Base-by-base conservation (phyloP, 1,140 invertebrate genomes). In the Drosophila chauvacae region DNA sequence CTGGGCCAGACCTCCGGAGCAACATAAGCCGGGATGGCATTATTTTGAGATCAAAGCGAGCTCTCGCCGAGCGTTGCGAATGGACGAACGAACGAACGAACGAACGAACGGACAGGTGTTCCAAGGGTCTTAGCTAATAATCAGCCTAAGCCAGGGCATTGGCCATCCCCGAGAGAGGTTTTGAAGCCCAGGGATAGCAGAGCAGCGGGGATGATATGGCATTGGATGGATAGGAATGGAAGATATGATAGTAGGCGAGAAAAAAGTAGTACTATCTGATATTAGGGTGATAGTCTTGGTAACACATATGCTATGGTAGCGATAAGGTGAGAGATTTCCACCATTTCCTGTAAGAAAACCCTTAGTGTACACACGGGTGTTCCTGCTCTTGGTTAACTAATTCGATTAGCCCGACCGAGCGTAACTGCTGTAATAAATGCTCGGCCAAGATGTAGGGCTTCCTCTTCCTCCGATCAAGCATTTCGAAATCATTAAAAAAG, bases 11-110 rank as follows among this genome's bases (percentile, higher is more conserved):
- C 35, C 35, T 42, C 30, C 47, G n/a, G 28, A 50, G 37, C 44
- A 26, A 60, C 57, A 64, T 84, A 84, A 85, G 76, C 76, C 45
- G 44, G 48, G 47, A 39, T 45, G 68, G 39, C 28, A 53, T 68
- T 47, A 65, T 61, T 59, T 63, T 23, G 47, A 80, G 84, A 88
- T 87, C 83, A 87, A 87, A 87, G 80, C 39, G 60, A 75, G 71
- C 47, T 72, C 70, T 50, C 33, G 65, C 63, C 50, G 70, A 62
- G 77, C 73, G 66, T 68, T 66, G 47, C 45, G 44, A 76, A 74
- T 65, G 70, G 41, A 51, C 28, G 51, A 44, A 30, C 41, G 69
- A 44, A 28, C 39, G 51, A 44, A 30, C 41, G 69, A 44, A 28
- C 39, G 69, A 35, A 51, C 33, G 51, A 51, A 18, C 48, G 57